phyloP scores from a whole-genome alignment of 2,888 invertebrate species.

The Xestia rhomboidea region DNA sequence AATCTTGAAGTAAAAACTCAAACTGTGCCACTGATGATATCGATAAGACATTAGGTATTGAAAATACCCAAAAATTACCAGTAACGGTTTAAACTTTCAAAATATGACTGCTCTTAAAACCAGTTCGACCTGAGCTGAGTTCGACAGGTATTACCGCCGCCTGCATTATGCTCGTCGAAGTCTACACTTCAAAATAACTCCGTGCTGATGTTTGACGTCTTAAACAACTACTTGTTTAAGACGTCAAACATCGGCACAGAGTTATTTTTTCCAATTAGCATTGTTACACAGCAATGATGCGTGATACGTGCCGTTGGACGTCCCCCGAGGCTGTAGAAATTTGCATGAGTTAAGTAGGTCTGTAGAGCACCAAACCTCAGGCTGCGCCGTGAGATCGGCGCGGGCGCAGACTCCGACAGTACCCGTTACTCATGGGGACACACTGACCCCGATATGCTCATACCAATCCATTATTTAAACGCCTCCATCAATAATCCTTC shows the following conservation, averaged over 20 bases:
- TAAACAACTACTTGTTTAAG: constrained; percentile 43
- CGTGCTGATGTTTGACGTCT: too few relatives aligned
- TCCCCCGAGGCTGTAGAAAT: constrained; percentile 73
- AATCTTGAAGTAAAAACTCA: constrained; percentile 24
- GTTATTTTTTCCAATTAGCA: constrained; percentile 75
- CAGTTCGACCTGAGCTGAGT: constrained; percentile 28
- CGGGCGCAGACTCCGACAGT: constrained; percentile 81
- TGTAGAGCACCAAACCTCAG: constrained; percentile 71
- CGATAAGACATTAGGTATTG: not conserved
- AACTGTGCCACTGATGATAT: not conserved
- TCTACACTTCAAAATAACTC: too few relatives aligned
- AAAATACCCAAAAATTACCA: constrained; percentile 2
- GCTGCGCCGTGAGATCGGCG: constrained; percentile 60
- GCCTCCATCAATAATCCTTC: constrained; percentile 68
- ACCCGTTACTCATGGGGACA: constrained; percentile 82
- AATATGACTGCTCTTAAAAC: constrained; percentile 31
- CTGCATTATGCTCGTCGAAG: constrained; percentile 26
- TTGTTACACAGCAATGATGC: constrained; percentile 72
- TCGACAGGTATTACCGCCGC: constrained; percentile 28
- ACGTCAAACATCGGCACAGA: constrained; percentile 40
- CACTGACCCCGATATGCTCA: constrained; percentile 84
- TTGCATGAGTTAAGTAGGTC: constrained; percentile 79
- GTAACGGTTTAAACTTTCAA: constrained; percentile 30
- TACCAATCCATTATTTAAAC: constrained; percentile 75
- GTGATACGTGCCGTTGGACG: constrained; percentile 71